A percentile compares a stretch with the other conserved stretches of the same genome.
Conservation (phyloP, 2,888 invertebrate species). For the Campoletis raptor region DNA sequence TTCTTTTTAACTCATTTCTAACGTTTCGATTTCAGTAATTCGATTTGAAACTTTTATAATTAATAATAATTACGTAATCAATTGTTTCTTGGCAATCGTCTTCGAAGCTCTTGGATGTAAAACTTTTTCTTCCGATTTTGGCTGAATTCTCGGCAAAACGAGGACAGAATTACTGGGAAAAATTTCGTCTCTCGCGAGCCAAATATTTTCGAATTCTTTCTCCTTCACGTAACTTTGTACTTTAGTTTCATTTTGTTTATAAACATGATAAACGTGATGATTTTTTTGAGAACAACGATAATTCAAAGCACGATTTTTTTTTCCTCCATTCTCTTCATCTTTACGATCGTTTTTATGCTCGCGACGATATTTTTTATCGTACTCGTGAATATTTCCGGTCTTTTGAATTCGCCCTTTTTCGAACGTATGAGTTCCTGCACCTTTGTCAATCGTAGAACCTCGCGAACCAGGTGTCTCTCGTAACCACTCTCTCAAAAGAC, state of each 20-base stretch:
- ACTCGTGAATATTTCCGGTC: constrained; percentile 12
- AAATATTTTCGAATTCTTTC: constrained; percentile 36
- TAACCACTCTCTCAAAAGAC: constrained; percentile 62
- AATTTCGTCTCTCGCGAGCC: constrained; percentile 32
- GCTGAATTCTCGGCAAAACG: constrained; percentile 64
- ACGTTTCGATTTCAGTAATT: background rate
- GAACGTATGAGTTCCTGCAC: constrained; percentile 45
- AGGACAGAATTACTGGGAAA: constrained; percentile 60
- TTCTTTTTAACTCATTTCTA: background rate
- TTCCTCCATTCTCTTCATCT: background rate
- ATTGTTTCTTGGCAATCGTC: constrained; percentile 34
- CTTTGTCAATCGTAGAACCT: constrained; percentile 54
- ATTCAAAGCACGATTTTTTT: constrained; percentile 3
- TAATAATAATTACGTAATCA: constrained; percentile 30
- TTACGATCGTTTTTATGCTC: background rate
- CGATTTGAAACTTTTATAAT: background rate
- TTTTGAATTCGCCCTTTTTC: constrained; percentile 29
- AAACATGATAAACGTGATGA: constrained; percentile 61
- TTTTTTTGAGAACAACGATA: constrained; percentile 43
- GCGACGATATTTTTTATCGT: constrained; percentile 9
- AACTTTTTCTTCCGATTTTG: constrained; percentile 35
- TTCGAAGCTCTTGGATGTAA: constrained; percentile 28
- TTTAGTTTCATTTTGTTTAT: constrained; percentile 58
- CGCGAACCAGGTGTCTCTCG: constrained; percentile 42
- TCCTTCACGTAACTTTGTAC: constrained; percentile 27